Evolutionary conservation across 2,113 vertebrate genomes (phyloP).

Genomic region (Clarias batrachus): DNA sequence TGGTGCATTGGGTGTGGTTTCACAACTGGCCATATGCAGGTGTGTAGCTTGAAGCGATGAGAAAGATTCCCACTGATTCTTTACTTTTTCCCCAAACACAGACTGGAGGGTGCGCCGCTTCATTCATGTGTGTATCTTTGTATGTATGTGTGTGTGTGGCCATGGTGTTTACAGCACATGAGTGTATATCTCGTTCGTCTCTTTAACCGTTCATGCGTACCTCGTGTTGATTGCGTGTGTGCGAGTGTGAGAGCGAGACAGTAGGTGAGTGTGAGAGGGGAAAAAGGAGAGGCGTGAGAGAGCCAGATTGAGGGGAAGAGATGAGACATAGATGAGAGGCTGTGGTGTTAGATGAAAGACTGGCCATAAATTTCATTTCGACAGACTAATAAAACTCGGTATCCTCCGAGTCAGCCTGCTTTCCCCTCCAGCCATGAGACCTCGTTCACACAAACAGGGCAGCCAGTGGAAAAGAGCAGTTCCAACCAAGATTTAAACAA

Average conservation of each 20-base stretch:
- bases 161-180: constrained; percentile 1
- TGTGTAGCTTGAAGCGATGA: constrained; percentile 70
- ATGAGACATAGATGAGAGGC: constrained; percentile 55
- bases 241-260: constrained; percentile 36
- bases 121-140: constrained; percentile 42
- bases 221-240: constrained; percentile 22
- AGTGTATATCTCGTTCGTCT: neutral
- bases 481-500: constrained; percentile 35
- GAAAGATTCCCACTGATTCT: constrained; percentile 73
- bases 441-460: constrained; percentile 40
- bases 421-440: constrained; percentile 61
- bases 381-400: constrained; percentile 73
- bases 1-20: constrained; percentile 37
- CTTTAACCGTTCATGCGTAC: neutral
- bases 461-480: constrained; percentile 21
- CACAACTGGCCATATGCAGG: constrained; percentile 60
- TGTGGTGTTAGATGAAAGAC: constrained; percentile 65
- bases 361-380: constrained; percentile 73
- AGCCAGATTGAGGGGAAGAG: constrained; percentile 64
- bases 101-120: constrained; percentile 55
- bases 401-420: constrained; percentile 58
- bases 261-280: constrained; percentile 57
- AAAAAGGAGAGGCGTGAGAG: constrained; percentile 74
- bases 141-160: constrained; percentile 4
- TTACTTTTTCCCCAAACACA: constrained; percentile 62